Base-by-base conservation (phyloP, 2,113 vertebrate species). In the Sturnus vulgaris region DNA sequence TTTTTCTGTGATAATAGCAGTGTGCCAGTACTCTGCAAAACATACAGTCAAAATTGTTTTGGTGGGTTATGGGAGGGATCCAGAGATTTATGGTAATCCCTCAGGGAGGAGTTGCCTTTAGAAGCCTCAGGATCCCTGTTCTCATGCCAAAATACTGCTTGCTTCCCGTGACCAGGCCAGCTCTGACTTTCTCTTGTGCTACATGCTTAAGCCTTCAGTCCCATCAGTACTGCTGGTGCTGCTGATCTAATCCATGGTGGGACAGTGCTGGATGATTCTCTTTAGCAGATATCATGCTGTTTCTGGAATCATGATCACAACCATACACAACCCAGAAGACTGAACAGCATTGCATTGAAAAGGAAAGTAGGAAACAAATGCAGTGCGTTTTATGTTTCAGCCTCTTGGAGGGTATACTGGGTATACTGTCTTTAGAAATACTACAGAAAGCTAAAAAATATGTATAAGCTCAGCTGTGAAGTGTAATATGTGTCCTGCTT, bases 261-360 rank as follows among this genome's bases (percentile, higher is more conserved):
- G 56, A 50, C 30, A 60, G 61, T 4, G 3, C 55, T 50, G 66
- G 31, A 39, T 61, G 39, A 70, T 35, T 71, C 64, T 56, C 35
- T 65, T 31, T 35, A 40, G 33, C 16, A 33, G 21, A 31, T 16
- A 19, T 55, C 39, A 15, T 10, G 44, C 40, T 82, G 49, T 27
- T 80, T 63, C 66, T 55, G 12, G 49, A 71, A 82, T 30, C 4
- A 1, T 4, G 28, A 40, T 40, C 39, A 40, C 39, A 40, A 40
- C 39, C 0, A 0, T 1, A 0, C 28, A 44, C 44, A 71, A 39
- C 57, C 7, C 14, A 56, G 70, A 27, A 77, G 49, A 5, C 16
- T 47, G 57, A 82, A 52, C 13, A 5, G 35, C 7, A 2, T 5
- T 22, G 35, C 35, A 30, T 52, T 42, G 8, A 25, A 63, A 37